These are phyloP conservation scores for Aphaenogaster rudis DNA, from an alignment of 1,140 invertebrate species.

Conservation along the genomic window DNA sequence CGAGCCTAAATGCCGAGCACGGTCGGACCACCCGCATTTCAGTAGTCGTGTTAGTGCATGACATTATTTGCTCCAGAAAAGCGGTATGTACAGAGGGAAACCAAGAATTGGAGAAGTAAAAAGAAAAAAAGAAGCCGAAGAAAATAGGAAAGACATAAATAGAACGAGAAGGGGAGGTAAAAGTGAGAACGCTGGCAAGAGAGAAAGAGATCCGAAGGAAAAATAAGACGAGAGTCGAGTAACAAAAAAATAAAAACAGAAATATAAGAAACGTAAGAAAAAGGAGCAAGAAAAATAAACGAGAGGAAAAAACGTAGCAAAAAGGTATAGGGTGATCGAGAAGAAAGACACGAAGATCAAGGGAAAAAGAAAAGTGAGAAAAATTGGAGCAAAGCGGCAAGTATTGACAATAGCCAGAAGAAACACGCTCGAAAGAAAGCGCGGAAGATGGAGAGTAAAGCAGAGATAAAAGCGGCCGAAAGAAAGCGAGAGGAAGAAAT, in stretches of 20 bases:
- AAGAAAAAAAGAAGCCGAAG: background rate
- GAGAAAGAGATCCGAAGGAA: background rate
- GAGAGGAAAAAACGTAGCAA: background rate
- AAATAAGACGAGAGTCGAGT: background rate
- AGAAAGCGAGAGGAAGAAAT: constrained; percentile 8
- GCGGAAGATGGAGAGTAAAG: background rate
- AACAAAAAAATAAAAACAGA: constrained; percentile 2
- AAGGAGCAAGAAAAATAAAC: background rate
- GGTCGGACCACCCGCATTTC: background rate
- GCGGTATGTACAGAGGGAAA: background rate
- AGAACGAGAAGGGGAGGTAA: background rate
- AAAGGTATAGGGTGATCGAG: background rate
- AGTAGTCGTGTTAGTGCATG: background rate
- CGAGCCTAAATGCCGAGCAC: constrained; percentile 5
- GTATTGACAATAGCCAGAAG: constrained; percentile 14
- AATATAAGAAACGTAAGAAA: background rate
- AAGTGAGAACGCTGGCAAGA: background rate
- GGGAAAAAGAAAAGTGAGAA: background rate
- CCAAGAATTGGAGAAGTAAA: background rate
- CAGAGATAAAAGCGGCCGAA: constrained; percentile 9
- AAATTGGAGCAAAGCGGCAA: constrained; percentile 1
- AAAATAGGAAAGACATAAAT: background rate
- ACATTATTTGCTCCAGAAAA: constrained; percentile 6
- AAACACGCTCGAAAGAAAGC: constrained; percentile 4
- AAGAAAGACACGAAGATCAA: background rate